phyloP scores from a whole-genome alignment of 2,113 vertebrate genomes.

The Perca flavescens region DNA sequence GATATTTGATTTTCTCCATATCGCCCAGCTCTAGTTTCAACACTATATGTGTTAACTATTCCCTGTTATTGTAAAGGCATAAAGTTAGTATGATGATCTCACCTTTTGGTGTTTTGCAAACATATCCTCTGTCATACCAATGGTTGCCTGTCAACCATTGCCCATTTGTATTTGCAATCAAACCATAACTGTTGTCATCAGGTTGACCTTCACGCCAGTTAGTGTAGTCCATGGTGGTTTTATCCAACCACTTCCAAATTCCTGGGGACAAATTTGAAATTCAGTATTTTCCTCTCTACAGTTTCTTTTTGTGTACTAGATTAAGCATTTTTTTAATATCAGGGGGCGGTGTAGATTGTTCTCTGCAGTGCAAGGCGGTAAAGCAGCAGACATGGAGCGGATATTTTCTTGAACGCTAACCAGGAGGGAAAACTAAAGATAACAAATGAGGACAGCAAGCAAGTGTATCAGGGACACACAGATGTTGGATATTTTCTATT shows the following conservation, averaged over 20 bases:
- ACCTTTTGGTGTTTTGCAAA: conserved; percentile 93
- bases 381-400: too few species aligned
- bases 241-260: conserved; percentile 88
- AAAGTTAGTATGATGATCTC: conserved; percentile 57
- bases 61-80: background rate
- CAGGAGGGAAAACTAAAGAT: too few species aligned
- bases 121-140: conserved; percentile 76
- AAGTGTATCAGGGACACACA: too few species aligned
- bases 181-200: accelerated
- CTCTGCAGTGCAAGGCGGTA: too few species aligned
- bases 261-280: conserved; percentile 65
- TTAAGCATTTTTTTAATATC: too few species aligned
- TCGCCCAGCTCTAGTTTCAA: background rate
- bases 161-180: conserved; percentile 77
- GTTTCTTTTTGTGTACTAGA: background rate
- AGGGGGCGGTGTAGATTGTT: too few species aligned
- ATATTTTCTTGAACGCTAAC: too few species aligned
- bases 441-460: too few species aligned
- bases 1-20: too few species aligned
- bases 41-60: background rate
- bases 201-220: conserved; percentile 86
- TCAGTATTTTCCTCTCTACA: background rate
- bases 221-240: conserved; percentile 83
- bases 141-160: conserved; percentile 81
- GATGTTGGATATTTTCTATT: too few species aligned